phyloP scores from a whole-genome alignment of 2,888 invertebrate genomes.

The Melangyna quadrimaculata region DNA sequence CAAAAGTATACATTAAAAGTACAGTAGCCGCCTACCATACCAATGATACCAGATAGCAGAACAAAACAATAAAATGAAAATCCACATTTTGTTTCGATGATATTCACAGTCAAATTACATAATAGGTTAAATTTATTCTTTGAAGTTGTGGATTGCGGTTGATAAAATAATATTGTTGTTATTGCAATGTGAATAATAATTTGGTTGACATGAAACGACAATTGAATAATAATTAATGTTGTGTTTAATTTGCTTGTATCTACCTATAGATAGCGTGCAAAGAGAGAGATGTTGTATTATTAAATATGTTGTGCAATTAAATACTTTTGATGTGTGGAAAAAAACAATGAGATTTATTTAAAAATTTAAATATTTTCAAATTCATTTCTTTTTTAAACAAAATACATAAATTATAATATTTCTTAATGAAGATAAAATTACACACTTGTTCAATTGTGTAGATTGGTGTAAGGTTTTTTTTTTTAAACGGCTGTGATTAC shows the following conservation, averaged over 20 bases:
- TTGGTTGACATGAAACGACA: constrained; percentile 8
- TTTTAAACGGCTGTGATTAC: too few species aligned
- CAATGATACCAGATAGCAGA: background rate
- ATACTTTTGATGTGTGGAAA: too few species aligned
- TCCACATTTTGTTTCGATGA: background rate
- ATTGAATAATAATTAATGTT: constrained; percentile 1
- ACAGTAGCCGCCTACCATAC: background rate
- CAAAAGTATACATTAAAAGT: background rate
- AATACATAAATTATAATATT: too few species aligned
- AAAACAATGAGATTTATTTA: too few species aligned
- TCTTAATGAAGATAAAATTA: too few species aligned
- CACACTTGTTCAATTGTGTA: too few species aligned
- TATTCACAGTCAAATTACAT: background rate
- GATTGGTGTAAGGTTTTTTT: too few species aligned
- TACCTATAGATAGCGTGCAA: background rate
- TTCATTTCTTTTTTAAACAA: too few species aligned
- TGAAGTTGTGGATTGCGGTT: background rate
- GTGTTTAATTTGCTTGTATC: background rate
- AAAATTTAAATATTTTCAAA: too few species aligned
- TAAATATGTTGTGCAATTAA: too few species aligned
- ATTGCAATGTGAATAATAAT: constrained; percentile 22
- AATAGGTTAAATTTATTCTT: background rate
- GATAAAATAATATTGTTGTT: background rate
- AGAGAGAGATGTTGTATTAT: too few species aligned
- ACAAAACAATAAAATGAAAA: background rate